Percentiles rank a stretch among this genome's conserved stretches.
These are phyloP conservation scores for Amia ocellicauda DNA, from an alignment of 2,113 vertebrate genomes.

Conservation along the genomic window DNA sequence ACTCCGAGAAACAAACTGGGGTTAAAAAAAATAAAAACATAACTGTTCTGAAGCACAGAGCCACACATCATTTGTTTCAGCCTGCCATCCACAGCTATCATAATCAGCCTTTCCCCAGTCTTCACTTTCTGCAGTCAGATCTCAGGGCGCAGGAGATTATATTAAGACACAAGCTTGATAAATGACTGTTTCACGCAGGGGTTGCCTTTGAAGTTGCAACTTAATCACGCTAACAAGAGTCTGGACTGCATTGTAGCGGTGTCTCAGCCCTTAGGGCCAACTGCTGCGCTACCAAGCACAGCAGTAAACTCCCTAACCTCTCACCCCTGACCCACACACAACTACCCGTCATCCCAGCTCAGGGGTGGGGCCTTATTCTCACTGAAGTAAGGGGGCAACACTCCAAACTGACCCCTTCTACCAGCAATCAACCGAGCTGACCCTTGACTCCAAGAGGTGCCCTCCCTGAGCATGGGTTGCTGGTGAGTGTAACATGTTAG, in stretches of 20 bases:
- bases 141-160: slow-evolving; percentile 2
- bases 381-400: neutral
- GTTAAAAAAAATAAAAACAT: too few relatives aligned
- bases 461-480: too few relatives aligned
- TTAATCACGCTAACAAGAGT: slow-evolving; percentile 16
- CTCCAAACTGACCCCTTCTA: neutral
- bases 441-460: neutral
- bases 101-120: neutral
- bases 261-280: neutral
- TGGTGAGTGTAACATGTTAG: too few relatives aligned
- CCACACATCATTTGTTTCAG: neutral
- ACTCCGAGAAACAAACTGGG: neutral
- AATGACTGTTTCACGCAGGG: neutral
- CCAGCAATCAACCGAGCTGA: neutral
- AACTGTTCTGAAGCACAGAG: neutral
- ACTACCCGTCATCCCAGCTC: neutral
- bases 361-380: neutral
- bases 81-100: neutral
- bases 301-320: neutral
- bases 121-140: neutral
- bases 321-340: slow-evolving; percentile 6
- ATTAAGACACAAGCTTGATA: slow-evolving; percentile 9
- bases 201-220: slow-evolving; percentile 9
- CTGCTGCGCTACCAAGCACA: neutral
- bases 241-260: neutral